Conservation (phyloP, 2,113 vertebrate species). For the Amia ocellicauda region DNA sequence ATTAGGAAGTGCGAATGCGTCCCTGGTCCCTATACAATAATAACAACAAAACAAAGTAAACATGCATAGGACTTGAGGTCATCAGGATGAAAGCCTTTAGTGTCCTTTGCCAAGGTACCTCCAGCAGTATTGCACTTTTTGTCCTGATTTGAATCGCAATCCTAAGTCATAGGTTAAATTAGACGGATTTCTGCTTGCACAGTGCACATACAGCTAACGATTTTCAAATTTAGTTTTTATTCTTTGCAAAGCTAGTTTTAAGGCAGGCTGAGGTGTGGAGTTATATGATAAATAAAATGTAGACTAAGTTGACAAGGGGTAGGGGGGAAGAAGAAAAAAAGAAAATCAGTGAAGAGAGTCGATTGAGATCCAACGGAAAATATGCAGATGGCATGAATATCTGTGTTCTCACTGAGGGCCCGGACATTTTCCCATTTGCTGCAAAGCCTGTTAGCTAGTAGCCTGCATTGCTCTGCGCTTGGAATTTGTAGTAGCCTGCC, state of each 20-base stretch:
- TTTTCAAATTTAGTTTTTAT: not conserved
- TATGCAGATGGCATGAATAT: slow-evolving; percentile 48
- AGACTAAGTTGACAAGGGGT: slow-evolving; percentile 35
- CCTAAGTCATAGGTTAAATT: too few species aligned
- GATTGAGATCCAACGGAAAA: slow-evolving; percentile 52
- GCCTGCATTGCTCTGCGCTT: slow-evolving; percentile 33
- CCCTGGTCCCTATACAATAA: too few species aligned
- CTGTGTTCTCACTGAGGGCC: slow-evolving; percentile 37
- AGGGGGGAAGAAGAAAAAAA: slow-evolving; percentile 36
- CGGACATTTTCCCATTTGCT: slow-evolving; percentile 41
- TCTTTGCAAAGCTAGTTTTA: not conserved
- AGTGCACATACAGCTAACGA: not conserved
- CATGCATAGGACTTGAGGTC: too few species aligned
- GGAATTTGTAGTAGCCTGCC: slow-evolving; percentile 43
- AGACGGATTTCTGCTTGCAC: not conserved
- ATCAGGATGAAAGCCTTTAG: too few species aligned
- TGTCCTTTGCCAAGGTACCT: too few species aligned
- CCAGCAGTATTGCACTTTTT: too few species aligned
- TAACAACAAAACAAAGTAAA: too few species aligned
- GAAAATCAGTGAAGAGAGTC: slow-evolving; percentile 21
- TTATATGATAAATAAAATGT: not conserved
- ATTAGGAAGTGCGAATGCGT: too few species aligned
- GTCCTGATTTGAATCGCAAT: too few species aligned
- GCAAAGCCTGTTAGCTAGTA: slow-evolving; percentile 25
- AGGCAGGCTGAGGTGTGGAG: not conserved